Conservation (phyloP, 1,140 invertebrate genomes). For the Eriocheir sinensis region DNA sequence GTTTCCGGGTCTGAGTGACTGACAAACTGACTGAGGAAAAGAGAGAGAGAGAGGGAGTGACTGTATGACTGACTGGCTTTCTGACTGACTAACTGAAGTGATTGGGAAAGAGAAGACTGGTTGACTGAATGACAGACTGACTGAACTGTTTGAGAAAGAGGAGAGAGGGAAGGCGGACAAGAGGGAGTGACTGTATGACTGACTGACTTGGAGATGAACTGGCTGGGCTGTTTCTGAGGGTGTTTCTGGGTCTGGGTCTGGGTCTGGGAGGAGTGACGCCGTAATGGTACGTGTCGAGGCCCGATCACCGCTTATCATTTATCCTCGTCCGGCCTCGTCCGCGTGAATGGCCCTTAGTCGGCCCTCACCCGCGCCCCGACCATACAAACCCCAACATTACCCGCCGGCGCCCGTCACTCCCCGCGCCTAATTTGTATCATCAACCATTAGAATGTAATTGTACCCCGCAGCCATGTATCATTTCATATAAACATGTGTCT, state of each 20-base stretch:
- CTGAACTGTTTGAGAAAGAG: background rate
- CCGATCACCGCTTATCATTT: constrained; percentile 65
- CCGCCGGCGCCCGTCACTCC: constrained; percentile 34
- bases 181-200: background rate
- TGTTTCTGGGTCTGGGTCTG: too few relatives aligned
- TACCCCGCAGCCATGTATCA: constrained; percentile 63
- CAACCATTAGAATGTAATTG: constrained; percentile 75
- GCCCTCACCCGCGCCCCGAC: constrained; percentile 16
- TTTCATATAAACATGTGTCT: constrained; percentile 62
- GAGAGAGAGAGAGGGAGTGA: background rate
- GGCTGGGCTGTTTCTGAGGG: too few relatives aligned
- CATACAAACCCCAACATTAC: constrained; percentile 44
- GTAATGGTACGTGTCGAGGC: constrained; percentile 54
- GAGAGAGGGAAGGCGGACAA: background rate
- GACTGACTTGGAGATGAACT: background rate
- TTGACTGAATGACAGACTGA: background rate
- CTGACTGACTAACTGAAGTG: background rate
- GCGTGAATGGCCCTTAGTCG: constrained; percentile 36
- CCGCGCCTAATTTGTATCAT: constrained; percentile 64
- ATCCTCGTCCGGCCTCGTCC: constrained; percentile 61
- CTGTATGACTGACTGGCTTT: background rate
- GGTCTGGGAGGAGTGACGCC: constrained; percentile 16
- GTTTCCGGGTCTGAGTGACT: background rate
- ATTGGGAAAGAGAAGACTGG: background rate
- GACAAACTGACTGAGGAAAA: background rate